Evolutionary conservation across 2,888 invertebrate species (phyloP), one percentile per base, ranked within the genome.

Genomic region (Anoncus sp.): DNA sequence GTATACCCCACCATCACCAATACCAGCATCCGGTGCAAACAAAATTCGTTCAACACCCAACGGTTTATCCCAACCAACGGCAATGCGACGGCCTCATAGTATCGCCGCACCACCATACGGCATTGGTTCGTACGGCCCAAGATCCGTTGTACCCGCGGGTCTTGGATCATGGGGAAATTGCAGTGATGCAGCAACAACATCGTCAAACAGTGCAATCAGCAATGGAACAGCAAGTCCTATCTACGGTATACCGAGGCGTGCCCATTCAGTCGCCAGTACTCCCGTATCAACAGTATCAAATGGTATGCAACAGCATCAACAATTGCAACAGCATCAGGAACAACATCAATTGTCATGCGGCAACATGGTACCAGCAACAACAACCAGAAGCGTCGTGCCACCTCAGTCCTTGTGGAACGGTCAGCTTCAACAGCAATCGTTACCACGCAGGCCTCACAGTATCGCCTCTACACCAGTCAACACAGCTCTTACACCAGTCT

Each of bases 401-500:
- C 89, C 91, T 83, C 88, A 90, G 65, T 87, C 89, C 79, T 70
- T 90, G 83, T 90, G 90, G 90, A 90, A 90, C 86, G 90, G 89
- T 78, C 89, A 88, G 60, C 80, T 88, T 62, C 85, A 84, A 65
- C 87, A 87, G 57, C 87, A 92, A 40, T 82, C 91, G 22, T 77
- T 91, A 86, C 80, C 92, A 78, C 89, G 93, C 76, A 87, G 95
- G 66, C 94, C 95, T 40, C 94, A 94, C 89, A 95, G 94, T 85
- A 93, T 94, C 79, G 94, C 95, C 78, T 92, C 93, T 35, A 91
- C 91, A 78, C 91, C 92, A 81, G 84, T 88, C 86, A 83, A 81
- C 78, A 27, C 85, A 81, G 69, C 75, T 79, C 57, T 67, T 60
- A 69, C 84, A 69, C 53, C 87, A 82, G 75, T 82, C 77, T 18